phyloP scores from a whole-genome alignment of 1,140 invertebrate species.

The Drosophila truncata region DNA sequence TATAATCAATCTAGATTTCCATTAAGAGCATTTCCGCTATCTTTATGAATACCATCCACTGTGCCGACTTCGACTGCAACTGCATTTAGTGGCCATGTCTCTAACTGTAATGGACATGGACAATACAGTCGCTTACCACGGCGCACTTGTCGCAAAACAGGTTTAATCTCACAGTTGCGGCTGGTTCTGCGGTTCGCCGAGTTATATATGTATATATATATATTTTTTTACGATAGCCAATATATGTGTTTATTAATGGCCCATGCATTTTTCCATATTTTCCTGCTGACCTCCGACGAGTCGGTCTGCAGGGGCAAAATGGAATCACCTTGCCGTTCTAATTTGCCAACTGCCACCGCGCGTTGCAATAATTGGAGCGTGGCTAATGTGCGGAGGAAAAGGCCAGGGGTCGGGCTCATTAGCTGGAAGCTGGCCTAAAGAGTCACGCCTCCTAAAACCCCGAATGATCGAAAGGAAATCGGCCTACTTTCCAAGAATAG shows the following conservation, averaged over 20 bases:
- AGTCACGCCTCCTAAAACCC: slow-evolving; percentile 29
- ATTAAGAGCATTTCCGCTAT: neutral
- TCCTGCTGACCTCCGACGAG: slow-evolving; percentile 74
- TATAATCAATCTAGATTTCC: neutral
- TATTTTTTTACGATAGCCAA: slow-evolving; percentile 55
- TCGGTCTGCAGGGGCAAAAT: slow-evolving; percentile 52
- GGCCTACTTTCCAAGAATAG: neutral
- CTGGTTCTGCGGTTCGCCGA: slow-evolving; percentile 44
- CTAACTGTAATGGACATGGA: slow-evolving; percentile 73
- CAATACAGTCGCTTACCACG: slow-evolving; percentile 38
- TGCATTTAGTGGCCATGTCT: slow-evolving; percentile 74
- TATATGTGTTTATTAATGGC: slow-evolving; percentile 65
- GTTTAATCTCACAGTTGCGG: slow-evolving; percentile 44
- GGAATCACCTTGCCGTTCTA: slow-evolving; percentile 76
- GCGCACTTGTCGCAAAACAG: slow-evolving; percentile 77
- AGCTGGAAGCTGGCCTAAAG: slow-evolving; percentile 21
- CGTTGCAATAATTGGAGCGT: slow-evolving; percentile 68
- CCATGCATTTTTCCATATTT: slow-evolving; percentile 81
- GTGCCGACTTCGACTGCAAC: slow-evolving; percentile 15
- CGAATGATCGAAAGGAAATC: neutral
- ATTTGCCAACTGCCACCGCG: slow-evolving; percentile 70
- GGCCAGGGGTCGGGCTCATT: slow-evolving; percentile 70
- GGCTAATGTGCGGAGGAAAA: slow-evolving; percentile 60
- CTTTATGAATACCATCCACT: slow-evolving; percentile 24
- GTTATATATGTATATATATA: slow-evolving; percentile 1